Evolutionary conservation across 53 echinoderm and acorn worm genomes (phyloP).

Genomic region (Henricia sp.): DNA sequence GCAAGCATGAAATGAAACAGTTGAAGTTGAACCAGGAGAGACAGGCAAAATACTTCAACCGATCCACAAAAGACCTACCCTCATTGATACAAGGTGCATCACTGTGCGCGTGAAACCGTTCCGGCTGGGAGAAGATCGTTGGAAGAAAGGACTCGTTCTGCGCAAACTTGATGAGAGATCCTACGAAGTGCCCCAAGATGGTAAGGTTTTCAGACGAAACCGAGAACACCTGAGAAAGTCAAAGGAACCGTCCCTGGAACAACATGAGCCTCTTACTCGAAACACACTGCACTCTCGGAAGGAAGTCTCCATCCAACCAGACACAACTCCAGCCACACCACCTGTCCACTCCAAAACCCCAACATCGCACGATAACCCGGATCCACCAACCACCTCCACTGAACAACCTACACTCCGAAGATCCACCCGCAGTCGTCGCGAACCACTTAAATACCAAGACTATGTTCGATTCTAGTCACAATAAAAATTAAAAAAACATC

Average conservation of each 20-base stretch:
- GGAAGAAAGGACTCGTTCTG: slow-evolving; percentile 53
- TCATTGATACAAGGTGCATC: slow-evolving; percentile 49
- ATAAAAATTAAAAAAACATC: too few species aligned
- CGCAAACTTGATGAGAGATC: slow-evolving; percentile 50
- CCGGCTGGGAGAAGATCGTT: slow-evolving; percentile 20
- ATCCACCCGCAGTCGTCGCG: neutral
- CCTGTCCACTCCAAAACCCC: neutral
- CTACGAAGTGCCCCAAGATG: slow-evolving; percentile 49
- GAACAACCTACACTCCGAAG: neutral
- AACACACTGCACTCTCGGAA: neutral
- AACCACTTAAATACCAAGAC: slow-evolving; percentile 1
- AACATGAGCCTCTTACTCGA: neutral
- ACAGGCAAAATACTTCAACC: slow-evolving; percentile 60
- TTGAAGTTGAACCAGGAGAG: slow-evolving; percentile 19
- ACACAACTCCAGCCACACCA: neutral
- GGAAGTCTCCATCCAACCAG: slow-evolving; percentile 13
- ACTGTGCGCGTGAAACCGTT: slow-evolving; percentile 56
- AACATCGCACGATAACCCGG: neutral
- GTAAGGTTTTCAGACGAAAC: slow-evolving; percentile 57
- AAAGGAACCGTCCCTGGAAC: slow-evolving; percentile 11
- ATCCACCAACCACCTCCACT: neutral
- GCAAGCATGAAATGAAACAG: slow-evolving; percentile 34
- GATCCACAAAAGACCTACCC: slow-evolving; percentile 33
- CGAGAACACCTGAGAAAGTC: slow-evolving; percentile 60
- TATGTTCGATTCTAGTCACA: neutral